These are phyloP conservation scores for Sceloporus tristichus DNA, from an alignment of 2,113 vertebrate genomes.

Conservation along the genomic window DNA sequence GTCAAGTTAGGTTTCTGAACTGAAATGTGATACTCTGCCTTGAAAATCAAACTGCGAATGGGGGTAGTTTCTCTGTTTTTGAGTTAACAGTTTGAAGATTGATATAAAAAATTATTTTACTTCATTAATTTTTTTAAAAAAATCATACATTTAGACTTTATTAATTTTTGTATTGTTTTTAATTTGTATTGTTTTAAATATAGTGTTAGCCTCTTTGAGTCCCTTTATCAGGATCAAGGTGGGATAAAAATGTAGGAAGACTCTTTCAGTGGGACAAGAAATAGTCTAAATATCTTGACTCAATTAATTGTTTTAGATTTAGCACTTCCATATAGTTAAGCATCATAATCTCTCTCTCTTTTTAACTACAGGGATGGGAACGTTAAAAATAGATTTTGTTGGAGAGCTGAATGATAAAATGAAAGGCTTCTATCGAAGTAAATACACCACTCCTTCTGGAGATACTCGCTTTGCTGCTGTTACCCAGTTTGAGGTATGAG, in stretches of 20 bases:
- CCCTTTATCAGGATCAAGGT: no score
- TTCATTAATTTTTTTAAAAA: no score
- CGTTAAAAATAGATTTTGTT: conserved; percentile 96
- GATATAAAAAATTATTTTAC: not conserved
- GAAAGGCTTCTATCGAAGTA: conserved; percentile 98
- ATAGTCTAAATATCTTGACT: not conserved
- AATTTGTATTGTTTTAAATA: no score
- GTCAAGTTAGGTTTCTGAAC: not conserved
- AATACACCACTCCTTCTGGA: conserved; percentile 89
- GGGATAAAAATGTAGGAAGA: no score
- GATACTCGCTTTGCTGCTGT: conserved; percentile 95
- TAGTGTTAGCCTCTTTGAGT: no score
- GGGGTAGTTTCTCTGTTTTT: not conserved
- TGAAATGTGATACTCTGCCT: not conserved
- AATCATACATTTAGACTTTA: no score
- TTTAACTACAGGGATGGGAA: conserved; percentile 85
- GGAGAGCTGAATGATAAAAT: conserved; percentile 99
- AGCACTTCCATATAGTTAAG: conserved; percentile 21
- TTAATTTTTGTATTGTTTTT: no score
- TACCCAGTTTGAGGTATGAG: conserved; percentile 96
- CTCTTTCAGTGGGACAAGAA: no score
- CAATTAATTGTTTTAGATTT: conserved; percentile 14
- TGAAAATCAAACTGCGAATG: not conserved
- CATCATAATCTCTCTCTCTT: conserved; percentile 39
- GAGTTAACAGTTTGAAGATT: not conserved